These are phyloP conservation scores for Danionella dracula DNA, from an alignment of 2,797 vertebrate genomes.

Conservation along the genomic window DNA sequence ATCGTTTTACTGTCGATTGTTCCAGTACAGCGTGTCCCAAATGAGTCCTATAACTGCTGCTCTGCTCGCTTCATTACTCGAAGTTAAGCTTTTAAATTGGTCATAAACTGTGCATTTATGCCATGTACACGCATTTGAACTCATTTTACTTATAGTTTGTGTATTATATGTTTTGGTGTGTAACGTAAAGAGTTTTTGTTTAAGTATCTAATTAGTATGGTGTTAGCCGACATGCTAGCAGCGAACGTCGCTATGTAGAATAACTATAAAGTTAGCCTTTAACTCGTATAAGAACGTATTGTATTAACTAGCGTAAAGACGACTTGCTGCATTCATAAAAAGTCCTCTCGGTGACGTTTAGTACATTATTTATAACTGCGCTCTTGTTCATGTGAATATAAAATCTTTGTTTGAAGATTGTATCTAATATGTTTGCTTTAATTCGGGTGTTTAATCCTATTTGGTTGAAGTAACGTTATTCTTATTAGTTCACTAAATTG, in stretches of 20 bases:
- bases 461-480: too few relatives aligned
- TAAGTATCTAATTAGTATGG: background rate
- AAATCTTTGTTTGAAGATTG: background rate
- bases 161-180: too few relatives aligned
- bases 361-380: too few relatives aligned
- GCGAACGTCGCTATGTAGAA: background rate
- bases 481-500: background rate
- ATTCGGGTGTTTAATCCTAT: background rate
- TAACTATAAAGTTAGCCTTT: too few relatives aligned
- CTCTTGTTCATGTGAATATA: too few relatives aligned
- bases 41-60: conserved; percentile 2
- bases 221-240: conserved; percentile 11
- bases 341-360: too few relatives aligned
- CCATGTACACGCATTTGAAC: background rate
- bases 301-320: too few relatives aligned
- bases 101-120: background rate
- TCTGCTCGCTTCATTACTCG: background rate
- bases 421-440: background rate
- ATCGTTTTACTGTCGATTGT: conserved; percentile 12
- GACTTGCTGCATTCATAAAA: too few relatives aligned
- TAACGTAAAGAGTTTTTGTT: too few relatives aligned
- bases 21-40: conserved; percentile 23
- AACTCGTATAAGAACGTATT: too few relatives aligned
- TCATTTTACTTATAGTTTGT: too few relatives aligned
- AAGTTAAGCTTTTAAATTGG: background rate